These are phyloP conservation scores for Rallus limicola DNA, from an alignment of 2,113 vertebrate species.

Conservation along the genomic window DNA sequence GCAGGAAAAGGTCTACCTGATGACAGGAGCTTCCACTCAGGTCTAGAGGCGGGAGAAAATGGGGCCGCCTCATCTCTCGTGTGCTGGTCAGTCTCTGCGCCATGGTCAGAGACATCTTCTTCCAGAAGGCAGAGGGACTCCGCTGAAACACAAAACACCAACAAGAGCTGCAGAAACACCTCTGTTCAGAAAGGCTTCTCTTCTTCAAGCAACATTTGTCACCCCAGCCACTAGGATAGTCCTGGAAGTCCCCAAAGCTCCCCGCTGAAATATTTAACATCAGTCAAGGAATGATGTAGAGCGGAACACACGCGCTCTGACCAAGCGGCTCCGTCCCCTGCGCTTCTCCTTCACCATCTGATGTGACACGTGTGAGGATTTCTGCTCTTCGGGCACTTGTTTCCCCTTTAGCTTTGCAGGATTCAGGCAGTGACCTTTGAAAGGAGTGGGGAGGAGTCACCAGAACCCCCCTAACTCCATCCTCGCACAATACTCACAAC, in stretches of 20 bases:
- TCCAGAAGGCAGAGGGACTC: constrained; percentile 83
- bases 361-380: constrained; percentile 37
- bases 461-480: background rate
- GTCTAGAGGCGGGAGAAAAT: no score
- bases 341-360: constrained; percentile 25
- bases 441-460: background rate
- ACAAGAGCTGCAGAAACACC: background rate
- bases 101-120: constrained; percentile 84
- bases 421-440: background rate
- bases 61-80: no score
- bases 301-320: background rate
- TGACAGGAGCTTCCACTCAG: no score
- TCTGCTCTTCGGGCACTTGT: background rate
- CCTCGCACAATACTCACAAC: background rate
- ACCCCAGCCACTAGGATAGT: constrained; percentile 14
- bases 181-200: constrained; percentile 38
- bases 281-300: constrained; percentile 69
- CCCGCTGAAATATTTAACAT: constrained; percentile 67
- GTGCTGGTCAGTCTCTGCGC: no score
- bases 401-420: background rate
- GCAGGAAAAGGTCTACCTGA: no score
- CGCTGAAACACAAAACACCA: constrained; percentile 76
- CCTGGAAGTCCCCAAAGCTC: constrained; percentile 39
- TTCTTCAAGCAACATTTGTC: constrained; percentile 49
- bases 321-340: background rate